A percentile compares a stretch with the other conserved stretches of the same genome.
These are phyloP conservation scores for Dipodomys ordii DNA, from an alignment of 2,113 vertebrate species.

Conservation along the genomic window DNA sequence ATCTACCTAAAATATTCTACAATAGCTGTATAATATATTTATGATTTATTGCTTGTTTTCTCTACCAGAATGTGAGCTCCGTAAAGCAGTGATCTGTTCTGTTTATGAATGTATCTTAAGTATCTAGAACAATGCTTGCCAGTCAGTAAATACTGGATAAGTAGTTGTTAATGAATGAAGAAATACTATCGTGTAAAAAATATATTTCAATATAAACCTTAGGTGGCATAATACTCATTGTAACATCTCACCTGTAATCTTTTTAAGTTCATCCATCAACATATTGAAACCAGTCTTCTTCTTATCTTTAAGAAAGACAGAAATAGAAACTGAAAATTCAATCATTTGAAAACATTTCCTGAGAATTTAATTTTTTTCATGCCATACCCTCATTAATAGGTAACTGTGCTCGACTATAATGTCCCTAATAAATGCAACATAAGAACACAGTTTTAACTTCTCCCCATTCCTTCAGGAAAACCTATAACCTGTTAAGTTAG, in stretches of 20 bases:
- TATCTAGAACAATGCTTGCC: no score
- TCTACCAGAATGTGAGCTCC: no score
- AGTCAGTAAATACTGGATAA: no score
- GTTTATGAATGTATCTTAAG: no score
- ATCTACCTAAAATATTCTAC: no score
- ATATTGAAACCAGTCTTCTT: constrained; percentile 31
- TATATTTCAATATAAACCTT: constrained; percentile 12
- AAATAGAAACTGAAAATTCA: constrained; percentile 43
- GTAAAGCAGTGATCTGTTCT: no score
- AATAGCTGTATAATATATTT: no score
- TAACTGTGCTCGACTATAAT: no score
- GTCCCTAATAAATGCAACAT: not conserved
- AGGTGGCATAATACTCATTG: not conserved
- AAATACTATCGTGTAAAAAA: not conserved
- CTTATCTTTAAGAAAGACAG: constrained; percentile 48
- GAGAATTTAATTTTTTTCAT: constrained; percentile 39
- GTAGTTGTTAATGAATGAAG: no score
- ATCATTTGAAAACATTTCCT: constrained; percentile 37
- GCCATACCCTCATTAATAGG: not conserved
- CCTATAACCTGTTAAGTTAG: not conserved
- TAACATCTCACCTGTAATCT: constrained; percentile 45
- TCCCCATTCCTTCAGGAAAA: not conserved
- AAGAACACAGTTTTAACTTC: not conserved
- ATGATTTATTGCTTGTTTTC: no score
- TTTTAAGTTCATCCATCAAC: constrained; percentile 54